Evolutionary conservation across 2,888 invertebrate genomes (phyloP).

Genomic region (Watsonalla binaria): DNA sequence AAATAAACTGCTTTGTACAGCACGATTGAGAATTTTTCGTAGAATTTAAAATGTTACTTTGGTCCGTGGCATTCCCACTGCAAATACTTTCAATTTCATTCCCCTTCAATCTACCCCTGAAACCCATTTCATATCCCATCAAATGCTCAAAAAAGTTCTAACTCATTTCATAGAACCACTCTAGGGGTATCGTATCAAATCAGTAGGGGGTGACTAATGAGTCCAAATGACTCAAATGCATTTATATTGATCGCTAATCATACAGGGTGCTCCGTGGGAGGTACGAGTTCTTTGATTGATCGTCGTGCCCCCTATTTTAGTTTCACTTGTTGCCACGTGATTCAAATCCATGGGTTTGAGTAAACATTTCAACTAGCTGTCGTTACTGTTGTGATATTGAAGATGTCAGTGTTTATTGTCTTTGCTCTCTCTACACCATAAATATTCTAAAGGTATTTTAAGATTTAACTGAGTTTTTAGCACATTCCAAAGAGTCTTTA

Average conservation of each 20-base stretch:
- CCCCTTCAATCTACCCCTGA: neutral
- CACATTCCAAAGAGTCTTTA: too few species aligned
- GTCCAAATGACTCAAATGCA: conserved; percentile 19
- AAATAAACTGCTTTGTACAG: too few species aligned
- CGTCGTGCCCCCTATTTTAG: conserved; percentile 6
- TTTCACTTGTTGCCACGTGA: neutral
- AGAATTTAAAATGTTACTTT: too few species aligned
- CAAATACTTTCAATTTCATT: neutral
- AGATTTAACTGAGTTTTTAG: too few species aligned
- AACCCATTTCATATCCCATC: neutral
- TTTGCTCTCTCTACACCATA: too few species aligned
- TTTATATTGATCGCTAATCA: conserved; percentile 24
- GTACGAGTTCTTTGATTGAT: conserved; percentile 20
- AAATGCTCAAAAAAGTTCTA: neutral
- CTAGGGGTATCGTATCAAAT: conserved; percentile 5
- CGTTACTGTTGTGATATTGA: too few species aligned
- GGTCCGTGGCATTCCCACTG: neutral
- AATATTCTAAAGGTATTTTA: too few species aligned
- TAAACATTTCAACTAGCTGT: too few species aligned
- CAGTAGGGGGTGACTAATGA: conserved; percentile 19
- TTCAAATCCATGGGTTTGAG: neutral
- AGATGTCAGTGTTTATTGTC: too few species aligned
- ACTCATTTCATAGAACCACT: conserved; percentile 1
- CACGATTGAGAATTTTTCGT: too few species aligned
- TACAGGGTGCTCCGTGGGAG: conserved; percentile 11